Evolutionary conservation across 2,113 vertebrate genomes (phyloP), one percentile per base, ranked within the genome.

Genomic region (Willisornis vidua): DNA sequence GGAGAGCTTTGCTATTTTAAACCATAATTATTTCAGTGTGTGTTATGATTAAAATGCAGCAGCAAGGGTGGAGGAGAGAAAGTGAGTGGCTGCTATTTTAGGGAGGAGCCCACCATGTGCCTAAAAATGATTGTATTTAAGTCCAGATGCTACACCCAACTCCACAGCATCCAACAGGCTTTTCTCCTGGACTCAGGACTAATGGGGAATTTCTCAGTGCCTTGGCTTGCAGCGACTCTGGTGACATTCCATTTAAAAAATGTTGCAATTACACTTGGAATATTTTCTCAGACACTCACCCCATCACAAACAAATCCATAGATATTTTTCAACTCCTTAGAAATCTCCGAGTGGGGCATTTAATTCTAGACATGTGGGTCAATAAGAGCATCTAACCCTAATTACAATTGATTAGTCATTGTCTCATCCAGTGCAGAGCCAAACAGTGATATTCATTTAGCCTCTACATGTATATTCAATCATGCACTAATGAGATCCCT

Each of bases 321-420:
- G 91, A 94, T 93, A 95, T 94, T 96, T 95, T 96, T 91, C 85
- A 83, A 37, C 71, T 95, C 94, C 96, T 94, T 48, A 41, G 95
- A 96, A 96, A 97, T 90, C 90, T 96, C 70, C 76, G 78, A 94
- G 91, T 16, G 65, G 84, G 76, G 86, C 77, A 96, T 93, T 97
- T 96, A 77, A 96, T 96, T 97, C 97, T 94, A 97, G 97, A 96
- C 96, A 97, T 97, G 90, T 97, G 95, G 95, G 97, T 98, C 97
- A 98, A 96, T 97, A 98, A 95, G 37, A 97, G 95, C 84, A 97
- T 96, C 96, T 94, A 97, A 90, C 83, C 96, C 91, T 98, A 98
- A 98, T 98, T 98, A 98, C 96, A 96, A 98, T 96, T 98, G 98
- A 98, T 98, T 97, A 93, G 77, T 98, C 97, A 98, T 97, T 98